Base-by-base conservation (phyloP, 1,140 invertebrate genomes). In the Papilio aristodemus region DNA sequence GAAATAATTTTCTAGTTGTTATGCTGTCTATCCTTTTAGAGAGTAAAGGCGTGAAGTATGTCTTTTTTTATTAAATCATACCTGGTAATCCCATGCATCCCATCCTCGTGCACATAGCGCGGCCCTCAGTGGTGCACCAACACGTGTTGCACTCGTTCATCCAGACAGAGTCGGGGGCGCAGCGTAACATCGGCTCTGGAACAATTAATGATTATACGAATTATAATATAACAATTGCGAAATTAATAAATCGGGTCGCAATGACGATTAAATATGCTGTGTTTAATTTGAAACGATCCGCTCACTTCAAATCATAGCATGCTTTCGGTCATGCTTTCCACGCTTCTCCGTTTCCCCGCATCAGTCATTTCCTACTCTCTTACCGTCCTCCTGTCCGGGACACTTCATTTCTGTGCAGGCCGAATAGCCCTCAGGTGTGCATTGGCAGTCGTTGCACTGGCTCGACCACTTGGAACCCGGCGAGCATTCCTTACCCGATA, bases 401-500 rank as follows among this genome's bases (percentile, higher is more conserved):
- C 87, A 90, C 0, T 69, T 41, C 6, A 66, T 68, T 10, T 76
- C 63, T 0, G 81, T 79, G 69, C 87, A 90, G 8, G 70, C 54
- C 0, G 74, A 74, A 6, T 76, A 72, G 13, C 90, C 91, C 22
- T 88, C 80, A 9, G 74, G 72, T 0, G 72, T 71, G 67, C 91
- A 92, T 0, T 57, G 75, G 69, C 92, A 92, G 7, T 77, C 64
- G 71, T 91, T 91, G 71, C 92, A 92, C 9, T 83, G 78, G 41
- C 82, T 87, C 57, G 77, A 73, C 85, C 91, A 92, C 6, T 74
- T 59, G 8, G 87, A 76, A 4, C 86, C 87, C 7, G 85, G 83
- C 4, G 77, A 80, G 74, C 92, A 92, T 11, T 83, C 72, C 54
- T 75, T 76, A n/a, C 77, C 81, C 11, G 43, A 59, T 4, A 63